Evolutionary conservation across 2,888 invertebrate genomes (phyloP).

Genomic region (Halictus quadricinctus): DNA sequence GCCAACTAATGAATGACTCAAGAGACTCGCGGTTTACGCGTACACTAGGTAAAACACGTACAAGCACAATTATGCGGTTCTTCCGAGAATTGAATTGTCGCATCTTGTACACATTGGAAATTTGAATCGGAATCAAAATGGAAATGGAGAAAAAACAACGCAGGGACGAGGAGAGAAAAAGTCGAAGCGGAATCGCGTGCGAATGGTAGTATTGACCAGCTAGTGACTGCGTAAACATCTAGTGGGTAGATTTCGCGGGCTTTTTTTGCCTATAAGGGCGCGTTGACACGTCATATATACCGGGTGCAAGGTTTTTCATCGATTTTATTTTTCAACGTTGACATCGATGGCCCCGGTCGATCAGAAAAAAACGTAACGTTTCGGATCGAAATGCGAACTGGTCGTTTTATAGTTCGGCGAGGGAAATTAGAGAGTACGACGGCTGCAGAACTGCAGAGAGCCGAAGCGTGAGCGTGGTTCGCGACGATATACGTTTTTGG

Average conservation of each 20-base stretch:
- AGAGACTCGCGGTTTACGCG: neutral
- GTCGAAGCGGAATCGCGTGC: conserved; percentile 31
- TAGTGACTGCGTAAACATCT: conserved; percentile 39
- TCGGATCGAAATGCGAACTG: neutral
- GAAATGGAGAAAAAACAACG: conserved; percentile 4
- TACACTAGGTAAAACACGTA: neutral
- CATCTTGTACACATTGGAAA: neutral
- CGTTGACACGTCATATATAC: conserved; percentile 32
- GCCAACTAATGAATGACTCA: neutral
- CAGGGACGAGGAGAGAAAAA: neutral
- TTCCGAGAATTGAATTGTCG: neutral
- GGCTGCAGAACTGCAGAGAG: neutral
- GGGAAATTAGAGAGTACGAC: neutral
- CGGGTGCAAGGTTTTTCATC: conserved; percentile 4
- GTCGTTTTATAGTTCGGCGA: neutral
- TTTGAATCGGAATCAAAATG: neutral
- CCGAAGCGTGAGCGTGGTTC: neutral
- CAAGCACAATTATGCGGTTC: neutral
- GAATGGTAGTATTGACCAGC: conserved; percentile 40
- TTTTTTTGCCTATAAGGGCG: conserved; percentile 29
- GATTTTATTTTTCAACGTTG: conserved; percentile 36
- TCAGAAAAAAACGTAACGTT: neutral
- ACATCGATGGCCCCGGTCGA: conserved; percentile 37
- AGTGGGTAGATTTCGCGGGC: conserved; percentile 35
- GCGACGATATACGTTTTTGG: conserved; percentile 7